Base-by-base conservation (phyloP, 2,888 invertebrate genomes). In the Heliconius aoede region DNA sequence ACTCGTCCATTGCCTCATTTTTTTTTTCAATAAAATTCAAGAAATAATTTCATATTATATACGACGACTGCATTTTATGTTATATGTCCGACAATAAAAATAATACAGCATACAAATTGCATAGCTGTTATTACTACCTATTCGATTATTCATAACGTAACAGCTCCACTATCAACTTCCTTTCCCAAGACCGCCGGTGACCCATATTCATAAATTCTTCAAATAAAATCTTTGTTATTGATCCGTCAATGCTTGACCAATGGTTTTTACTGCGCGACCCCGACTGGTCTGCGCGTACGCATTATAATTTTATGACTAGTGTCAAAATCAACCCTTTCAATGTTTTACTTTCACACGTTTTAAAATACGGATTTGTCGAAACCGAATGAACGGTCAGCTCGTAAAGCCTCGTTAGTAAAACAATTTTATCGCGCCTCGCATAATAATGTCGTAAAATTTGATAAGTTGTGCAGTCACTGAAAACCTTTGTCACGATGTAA, bases 301-400 rank as follows among this genome's bases (percentile, higher is more conserved):
- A 87, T 88, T 86, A 86, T 85, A 85, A 85, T 87, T 90, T 90
- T 89, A 89, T 88, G 83, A 83, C 84, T 78, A 79, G 80, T 84
- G 87, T 87, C 87, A 85, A 84, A 84, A 74, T 72, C 82, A 81
- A 88, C 88, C 89, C 90, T 88, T 87, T 87, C 88, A 89, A 87
- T 90, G 85, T 89, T 91, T 87, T 88, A 90, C 91, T 92, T 92
- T 94, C 93, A 92, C 92, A 94, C 93, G 92, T 93, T 92, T 88
- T 90, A 88, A 91, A 90, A 91, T 83, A 81, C 86, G 85, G 88
- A 88, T 91, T 90, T 89, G 89, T 89, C 88, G 84, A 85, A 87
- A 86, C 84, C 77, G 82, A 88, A 89, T 86, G 88, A 90, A 85
- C 86, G 89, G 89, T 87, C 90, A 87, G 84, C 87, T 90, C 91